Evolutionary conservation across 2,797 vertebrate genomes (phyloP).

Genomic region (Muscicapa comitata): DNA sequence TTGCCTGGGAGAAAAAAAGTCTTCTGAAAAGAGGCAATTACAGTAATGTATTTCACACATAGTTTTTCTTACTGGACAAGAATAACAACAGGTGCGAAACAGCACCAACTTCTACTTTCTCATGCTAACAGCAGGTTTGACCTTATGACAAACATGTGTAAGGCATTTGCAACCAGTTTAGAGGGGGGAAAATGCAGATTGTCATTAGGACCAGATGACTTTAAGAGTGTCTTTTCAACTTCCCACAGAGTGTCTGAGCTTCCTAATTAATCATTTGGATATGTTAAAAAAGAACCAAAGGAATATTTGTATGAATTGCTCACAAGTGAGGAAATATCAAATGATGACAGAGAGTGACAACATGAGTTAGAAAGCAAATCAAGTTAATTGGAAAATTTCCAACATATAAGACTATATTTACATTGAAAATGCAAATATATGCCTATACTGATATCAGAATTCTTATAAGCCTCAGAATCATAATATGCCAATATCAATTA

Average conservation of each 20-base stretch:
- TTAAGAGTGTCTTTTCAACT: neutral
- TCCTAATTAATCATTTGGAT: neutral
- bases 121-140: neutral
- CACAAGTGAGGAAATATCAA: neutral
- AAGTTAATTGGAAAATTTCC: neutral
- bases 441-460: neutral
- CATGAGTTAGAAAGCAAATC: neutral
- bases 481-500: neutral
- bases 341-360: neutral
- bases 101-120: neutral
- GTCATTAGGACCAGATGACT: neutral
- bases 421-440: neutral
- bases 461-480: neutral
- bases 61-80: neutral
- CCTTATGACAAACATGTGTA: conserved; percentile 6
- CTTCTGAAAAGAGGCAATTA: neutral
- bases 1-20: neutral
- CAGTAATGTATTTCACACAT: neutral
- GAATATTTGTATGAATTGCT: neutral
- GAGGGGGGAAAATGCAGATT: neutral
- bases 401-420: neutral
- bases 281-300: neutral
- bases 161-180: neutral
- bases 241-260: neutral
- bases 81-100: neutral